Conservation (phyloP, 1,140 invertebrate genomes). For the Pogonognathellus flavescens region DNA sequence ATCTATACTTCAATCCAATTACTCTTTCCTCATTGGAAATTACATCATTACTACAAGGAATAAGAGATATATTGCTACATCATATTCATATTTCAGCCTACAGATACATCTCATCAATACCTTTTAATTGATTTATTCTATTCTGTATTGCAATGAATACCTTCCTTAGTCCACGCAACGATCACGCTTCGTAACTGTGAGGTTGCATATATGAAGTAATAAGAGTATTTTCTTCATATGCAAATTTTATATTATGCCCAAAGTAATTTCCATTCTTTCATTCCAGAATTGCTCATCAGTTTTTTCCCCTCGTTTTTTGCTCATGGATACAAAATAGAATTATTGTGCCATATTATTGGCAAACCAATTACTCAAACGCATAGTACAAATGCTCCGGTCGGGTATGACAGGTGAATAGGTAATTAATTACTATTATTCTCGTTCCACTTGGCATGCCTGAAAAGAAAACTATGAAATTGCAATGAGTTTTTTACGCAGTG, state of each 20-base stretch:
- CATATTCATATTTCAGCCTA: conserved; percentile 20
- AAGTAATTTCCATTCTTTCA: conserved; percentile 30
- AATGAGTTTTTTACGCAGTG: conserved; percentile 39
- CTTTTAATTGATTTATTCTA: conserved; percentile 49
- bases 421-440: conserved; percentile 48
- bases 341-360: conserved; percentile 38
- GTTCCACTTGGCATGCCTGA: conserved; percentile 10
- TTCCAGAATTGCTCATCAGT: conserved; percentile 27
- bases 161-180: neutral
- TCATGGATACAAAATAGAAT: conserved; percentile 4
- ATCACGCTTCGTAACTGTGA: neutral
- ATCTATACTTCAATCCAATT: conserved; percentile 11
- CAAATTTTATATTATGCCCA: conserved; percentile 44
- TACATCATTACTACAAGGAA: conserved; percentile 23
- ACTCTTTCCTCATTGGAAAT: conserved; percentile 33
- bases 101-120: conserved; percentile 45
- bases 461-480: conserved; percentile 29
- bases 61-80: neutral
- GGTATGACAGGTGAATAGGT: conserved; percentile 44
- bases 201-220: neutral
- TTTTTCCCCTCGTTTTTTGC: conserved; percentile 22
- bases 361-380: conserved; percentile 41
- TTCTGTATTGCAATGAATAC: neutral
- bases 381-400: conserved; percentile 2
- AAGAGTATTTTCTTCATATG: conserved; percentile 23